These are phyloP conservation scores for Drosophila ironensis DNA, from an alignment of 1,140 invertebrate species.

Conservation along the genomic window DNA sequence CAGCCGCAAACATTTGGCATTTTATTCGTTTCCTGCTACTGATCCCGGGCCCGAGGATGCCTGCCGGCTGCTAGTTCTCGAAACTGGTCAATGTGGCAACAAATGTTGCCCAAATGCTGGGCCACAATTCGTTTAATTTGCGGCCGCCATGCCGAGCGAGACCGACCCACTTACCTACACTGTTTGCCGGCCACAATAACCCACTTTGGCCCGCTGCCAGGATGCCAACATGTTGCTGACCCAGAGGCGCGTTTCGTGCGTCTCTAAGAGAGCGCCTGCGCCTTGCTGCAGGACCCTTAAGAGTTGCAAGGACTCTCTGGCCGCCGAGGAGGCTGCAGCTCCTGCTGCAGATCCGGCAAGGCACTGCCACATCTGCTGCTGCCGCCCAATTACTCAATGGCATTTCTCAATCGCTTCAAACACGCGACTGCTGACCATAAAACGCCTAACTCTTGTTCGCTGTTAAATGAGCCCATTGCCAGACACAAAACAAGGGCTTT, in stretches of 20 bases:
- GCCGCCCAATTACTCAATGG: constrained; percentile 47
- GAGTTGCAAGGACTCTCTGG: too few relatives aligned
- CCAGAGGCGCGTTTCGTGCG: constrained; percentile 32
- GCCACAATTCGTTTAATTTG: constrained; percentile 77
- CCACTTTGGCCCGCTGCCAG: constrained; percentile 46
- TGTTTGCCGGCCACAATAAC: constrained; percentile 42
- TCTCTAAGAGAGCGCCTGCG: constrained; percentile 45
- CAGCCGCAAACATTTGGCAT: constrained; percentile 54
- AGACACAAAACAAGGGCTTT: constrained; percentile 45
- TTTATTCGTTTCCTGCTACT: constrained; percentile 29
- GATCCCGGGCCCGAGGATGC: neutral
- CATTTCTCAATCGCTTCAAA: constrained; percentile 43
- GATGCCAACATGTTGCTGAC: constrained; percentile 73
- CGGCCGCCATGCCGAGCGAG: constrained; percentile 33
- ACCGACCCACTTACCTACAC: constrained; percentile 52
- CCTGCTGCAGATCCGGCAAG: constrained; percentile 1
- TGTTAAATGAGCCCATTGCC: constrained; percentile 43
- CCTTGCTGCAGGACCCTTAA: neutral
- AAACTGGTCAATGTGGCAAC: constrained; percentile 46
- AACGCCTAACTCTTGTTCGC: constrained; percentile 69
- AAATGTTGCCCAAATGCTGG: constrained; percentile 65
- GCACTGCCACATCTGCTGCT: too few relatives aligned
- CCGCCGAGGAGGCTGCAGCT: neutral
- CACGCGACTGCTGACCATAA: constrained; percentile 54
- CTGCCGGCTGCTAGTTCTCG: constrained; percentile 2